These are phyloP conservation scores for Ypsolopha sequella DNA, from an alignment of 2,888 invertebrate genomes.

Conservation along the genomic window DNA sequence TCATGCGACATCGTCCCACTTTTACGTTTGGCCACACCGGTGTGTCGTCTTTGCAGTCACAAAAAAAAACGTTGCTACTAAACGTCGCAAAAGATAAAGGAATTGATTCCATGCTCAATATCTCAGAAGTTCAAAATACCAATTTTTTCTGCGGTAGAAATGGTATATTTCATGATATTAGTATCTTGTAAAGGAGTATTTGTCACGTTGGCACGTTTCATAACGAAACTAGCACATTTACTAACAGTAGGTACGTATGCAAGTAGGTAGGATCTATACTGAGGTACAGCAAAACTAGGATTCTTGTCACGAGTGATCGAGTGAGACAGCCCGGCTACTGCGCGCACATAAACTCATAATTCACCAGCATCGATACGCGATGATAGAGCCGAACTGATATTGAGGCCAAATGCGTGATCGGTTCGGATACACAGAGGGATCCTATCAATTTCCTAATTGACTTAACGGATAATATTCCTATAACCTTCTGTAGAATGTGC, in stretches of 20 bases:
- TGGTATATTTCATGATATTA: no score
- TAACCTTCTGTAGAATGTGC: no score
- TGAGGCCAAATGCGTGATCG: no score
- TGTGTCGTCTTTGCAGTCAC: neutral
- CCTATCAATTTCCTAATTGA: no score
- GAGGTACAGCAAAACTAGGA: conserved; percentile 10
- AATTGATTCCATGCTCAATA: no score
- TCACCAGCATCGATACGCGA: conserved; percentile 35
- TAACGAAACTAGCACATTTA: conserved; percentile 1
- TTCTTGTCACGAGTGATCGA: conserved; percentile 34
- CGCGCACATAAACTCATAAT: conserved; percentile 35
- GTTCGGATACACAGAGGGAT: no score
- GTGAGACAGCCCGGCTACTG: conserved; percentile 49
- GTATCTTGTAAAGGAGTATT: no score
- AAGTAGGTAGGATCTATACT: conserved; percentile 12
- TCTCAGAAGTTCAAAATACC: no score
- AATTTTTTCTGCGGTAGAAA: no score
- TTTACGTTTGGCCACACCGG: conserved; percentile 13
- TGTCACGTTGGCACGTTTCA: no score
- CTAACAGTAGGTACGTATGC: conserved; percentile 16
- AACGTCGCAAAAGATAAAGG: conserved; percentile 10
- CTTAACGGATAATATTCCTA: no score
- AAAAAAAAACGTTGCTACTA: conserved; percentile 3
- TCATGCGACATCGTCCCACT: conserved; percentile 33
- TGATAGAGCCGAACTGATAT: conserved; percentile 17